Conservation (phyloP, 2,113 vertebrate genomes). For the Callipepla squamata region DNA sequence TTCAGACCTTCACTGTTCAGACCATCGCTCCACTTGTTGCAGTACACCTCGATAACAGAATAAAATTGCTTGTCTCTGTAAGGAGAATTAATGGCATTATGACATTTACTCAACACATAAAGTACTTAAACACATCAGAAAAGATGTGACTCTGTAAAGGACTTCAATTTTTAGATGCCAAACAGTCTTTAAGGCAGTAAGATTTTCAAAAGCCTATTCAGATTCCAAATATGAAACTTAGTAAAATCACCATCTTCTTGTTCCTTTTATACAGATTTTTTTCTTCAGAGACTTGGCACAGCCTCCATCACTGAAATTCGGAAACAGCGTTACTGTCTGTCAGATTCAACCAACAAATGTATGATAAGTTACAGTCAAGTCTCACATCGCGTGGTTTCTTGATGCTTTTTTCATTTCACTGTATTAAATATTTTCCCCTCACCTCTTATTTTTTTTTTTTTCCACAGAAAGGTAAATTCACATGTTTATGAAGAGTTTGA, state of each 20-base stretch:
- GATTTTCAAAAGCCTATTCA: conserved; percentile 54
- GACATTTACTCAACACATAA: conserved; percentile 72
- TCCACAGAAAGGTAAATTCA: neutral
- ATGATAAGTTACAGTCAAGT: neutral
- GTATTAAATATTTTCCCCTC: neutral
- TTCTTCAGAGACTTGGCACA: neutral
- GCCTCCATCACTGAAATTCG: neutral
- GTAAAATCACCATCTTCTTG: neutral
- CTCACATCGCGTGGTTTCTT: neutral
- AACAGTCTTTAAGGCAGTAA: conserved; percentile 51
- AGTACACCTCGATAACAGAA: conserved; percentile 21
- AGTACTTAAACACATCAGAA: conserved; percentile 64
- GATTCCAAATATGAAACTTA: conserved; percentile 29
- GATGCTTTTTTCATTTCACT: neutral
- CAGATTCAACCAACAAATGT: neutral
- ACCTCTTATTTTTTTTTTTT: neutral
- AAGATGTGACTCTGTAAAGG: conserved; percentile 67
- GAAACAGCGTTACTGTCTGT: neutral
- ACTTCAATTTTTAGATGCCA: conserved; percentile 75
- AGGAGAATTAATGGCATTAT: conserved; percentile 72
- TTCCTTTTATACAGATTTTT: neutral
- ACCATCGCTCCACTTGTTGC: conserved; percentile 13
- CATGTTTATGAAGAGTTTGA: neutral
- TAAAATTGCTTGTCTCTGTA: conserved; percentile 59
- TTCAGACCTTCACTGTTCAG: conserved; percentile 1